Conservation (phyloP, 2,888 invertebrate genomes). For the Dexiosoma caninum region DNA sequence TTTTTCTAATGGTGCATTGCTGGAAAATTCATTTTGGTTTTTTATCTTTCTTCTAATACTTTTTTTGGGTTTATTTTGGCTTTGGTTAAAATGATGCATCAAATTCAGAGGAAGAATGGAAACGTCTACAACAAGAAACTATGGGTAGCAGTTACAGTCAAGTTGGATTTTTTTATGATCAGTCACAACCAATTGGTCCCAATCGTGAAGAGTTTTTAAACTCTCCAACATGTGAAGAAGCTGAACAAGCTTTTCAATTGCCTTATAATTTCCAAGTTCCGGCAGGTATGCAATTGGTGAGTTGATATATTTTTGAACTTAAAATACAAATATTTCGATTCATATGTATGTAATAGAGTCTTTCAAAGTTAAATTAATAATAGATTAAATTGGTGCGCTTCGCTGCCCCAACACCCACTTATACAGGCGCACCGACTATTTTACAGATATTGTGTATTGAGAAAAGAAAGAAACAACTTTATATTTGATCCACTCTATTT, state of each 20-base stretch:
- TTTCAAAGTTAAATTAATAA: too few relatives aligned
- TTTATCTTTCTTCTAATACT: constrained; percentile 62
- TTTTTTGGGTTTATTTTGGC: constrained; percentile 64
- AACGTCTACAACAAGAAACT: constrained; percentile 87
- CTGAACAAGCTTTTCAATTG: constrained; percentile 87
- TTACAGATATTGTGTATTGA: too few relatives aligned
- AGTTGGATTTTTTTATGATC: constrained; percentile 87
- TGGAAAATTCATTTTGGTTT: constrained; percentile 51
- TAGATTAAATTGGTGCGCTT: too few relatives aligned
- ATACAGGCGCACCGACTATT: too few relatives aligned
- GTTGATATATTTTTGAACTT: constrained; percentile 68
- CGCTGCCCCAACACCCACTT: too few relatives aligned
- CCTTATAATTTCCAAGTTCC: constrained; percentile 87
- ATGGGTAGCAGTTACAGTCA: constrained; percentile 82
- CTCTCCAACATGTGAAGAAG: constrained; percentile 81
- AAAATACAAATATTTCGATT: too few relatives aligned
- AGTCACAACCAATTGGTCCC: constrained; percentile 77
- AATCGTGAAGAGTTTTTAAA: constrained; percentile 73
- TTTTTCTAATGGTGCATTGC: constrained; percentile 7
- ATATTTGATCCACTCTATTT: too few relatives aligned
- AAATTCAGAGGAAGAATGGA: constrained; percentile 91
- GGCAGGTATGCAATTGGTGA: constrained; percentile 84
- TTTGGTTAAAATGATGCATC: constrained; percentile 16
- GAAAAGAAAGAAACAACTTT: too few relatives aligned
- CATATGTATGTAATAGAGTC: too few relatives aligned